Evolutionary conservation across 2,113 vertebrate species (phyloP).

Genomic region (Callipepla californica): DNA sequence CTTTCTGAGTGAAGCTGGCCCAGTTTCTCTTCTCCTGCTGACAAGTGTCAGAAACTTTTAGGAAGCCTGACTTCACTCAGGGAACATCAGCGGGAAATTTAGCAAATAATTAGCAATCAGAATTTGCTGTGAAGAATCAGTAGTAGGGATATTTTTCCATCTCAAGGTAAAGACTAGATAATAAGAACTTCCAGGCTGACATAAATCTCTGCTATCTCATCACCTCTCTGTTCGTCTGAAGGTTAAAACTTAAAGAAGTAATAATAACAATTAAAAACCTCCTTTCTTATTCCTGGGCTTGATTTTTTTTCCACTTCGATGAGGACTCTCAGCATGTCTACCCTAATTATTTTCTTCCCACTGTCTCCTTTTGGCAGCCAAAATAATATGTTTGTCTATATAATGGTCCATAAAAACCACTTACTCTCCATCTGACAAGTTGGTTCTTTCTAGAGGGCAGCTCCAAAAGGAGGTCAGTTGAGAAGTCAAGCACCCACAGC

Average conservation of each 20-base stretch:
- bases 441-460: not conserved
- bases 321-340: slow-evolving; percentile 13
- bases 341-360: slow-evolving; percentile 66
- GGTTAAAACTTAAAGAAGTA: not conserved
- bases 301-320: slow-evolving; percentile 39
- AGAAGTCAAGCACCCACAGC: not conserved
- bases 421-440: not conserved
- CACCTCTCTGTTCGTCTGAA: slow-evolving; percentile 5
- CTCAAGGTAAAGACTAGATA: not conserved
- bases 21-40: slow-evolving; percentile 50
- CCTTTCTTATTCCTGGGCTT: not conserved
- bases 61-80: slow-evolving; percentile 37
- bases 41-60: slow-evolving; percentile 42
- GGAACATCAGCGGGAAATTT: slow-evolving; percentile 58
- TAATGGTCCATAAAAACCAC: slow-evolving; percentile 19
- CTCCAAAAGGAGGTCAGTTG: not conserved
- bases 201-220: not conserved
- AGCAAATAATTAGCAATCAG: slow-evolving; percentile 66
- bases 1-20: slow-evolving; percentile 26
- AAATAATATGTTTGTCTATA: slow-evolving; percentile 39
- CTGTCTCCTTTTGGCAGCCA: not conserved
- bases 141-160: not conserved
- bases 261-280: not conserved
- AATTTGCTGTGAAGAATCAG: slow-evolving; percentile 19
- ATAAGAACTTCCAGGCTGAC: slow-evolving; percentile 15